phyloP scores from a whole-genome alignment of 1,140 invertebrate genomes.

The Drosophila mojavensis region DNA sequence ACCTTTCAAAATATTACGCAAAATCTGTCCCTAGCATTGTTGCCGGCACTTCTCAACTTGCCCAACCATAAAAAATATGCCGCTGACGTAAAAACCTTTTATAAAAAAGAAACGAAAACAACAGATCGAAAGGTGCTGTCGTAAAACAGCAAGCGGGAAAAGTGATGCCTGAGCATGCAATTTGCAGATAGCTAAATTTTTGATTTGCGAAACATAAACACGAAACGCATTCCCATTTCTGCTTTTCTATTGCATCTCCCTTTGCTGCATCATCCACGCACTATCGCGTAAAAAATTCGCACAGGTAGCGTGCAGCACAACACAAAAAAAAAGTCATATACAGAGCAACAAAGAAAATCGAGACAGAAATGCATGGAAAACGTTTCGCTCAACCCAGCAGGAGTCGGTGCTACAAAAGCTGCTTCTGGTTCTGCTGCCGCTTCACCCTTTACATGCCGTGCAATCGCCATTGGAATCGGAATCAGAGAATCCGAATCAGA shows the following conservation, averaged over 20 bases:
- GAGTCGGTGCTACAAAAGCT: slow-evolving; percentile 55
- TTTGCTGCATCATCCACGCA: slow-evolving; percentile 44
- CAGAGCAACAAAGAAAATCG: slow-evolving; percentile 19
- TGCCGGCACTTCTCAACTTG: slow-evolving; percentile 59
- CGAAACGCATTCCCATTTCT: slow-evolving; percentile 51
- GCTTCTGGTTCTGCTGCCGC: slow-evolving; percentile 35
- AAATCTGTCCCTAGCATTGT: slow-evolving; percentile 63
- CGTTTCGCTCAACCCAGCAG: slow-evolving; percentile 49
- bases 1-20: slow-evolving; percentile 81
- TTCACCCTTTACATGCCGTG: slow-evolving; percentile 72
- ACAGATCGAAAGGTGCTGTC: slow-evolving; percentile 51
- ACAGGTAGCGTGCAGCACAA: slow-evolving; percentile 76
- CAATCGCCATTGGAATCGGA: slow-evolving; percentile 53
- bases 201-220: slow-evolving; percentile 83
- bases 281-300: slow-evolving; percentile 74
- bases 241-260: slow-evolving; percentile 10
- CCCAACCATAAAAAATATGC: slow-evolving; percentile 75
- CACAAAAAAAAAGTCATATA: slow-evolving; percentile 48
- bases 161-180: slow-evolving; percentile 61
- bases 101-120: slow-evolving; percentile 35
- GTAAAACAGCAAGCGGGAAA: slow-evolving; percentile 76
- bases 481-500: slow-evolving; percentile 38
- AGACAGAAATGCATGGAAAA: slow-evolving; percentile 40
- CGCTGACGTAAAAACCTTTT: slow-evolving; percentile 64
- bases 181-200: slow-evolving; percentile 79